Conservation (phyloP, 2,113 vertebrate species). For the Xenopus borealis region DNA sequence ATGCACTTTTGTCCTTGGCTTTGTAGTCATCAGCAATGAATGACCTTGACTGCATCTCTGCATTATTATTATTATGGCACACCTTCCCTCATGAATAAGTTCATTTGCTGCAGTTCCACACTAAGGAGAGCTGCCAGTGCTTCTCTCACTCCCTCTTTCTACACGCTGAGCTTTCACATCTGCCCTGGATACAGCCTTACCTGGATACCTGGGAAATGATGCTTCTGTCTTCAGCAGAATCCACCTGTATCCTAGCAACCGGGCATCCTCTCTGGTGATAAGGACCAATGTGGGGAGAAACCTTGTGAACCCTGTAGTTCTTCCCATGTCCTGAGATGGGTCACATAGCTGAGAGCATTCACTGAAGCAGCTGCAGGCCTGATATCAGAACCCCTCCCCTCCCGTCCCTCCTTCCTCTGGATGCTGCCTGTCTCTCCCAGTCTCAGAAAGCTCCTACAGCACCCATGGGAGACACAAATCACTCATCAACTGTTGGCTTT, state of each 20-base stretch:
- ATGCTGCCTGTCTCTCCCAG: conserved; percentile 24
- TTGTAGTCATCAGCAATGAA: not conserved
- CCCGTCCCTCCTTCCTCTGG: conserved; percentile 30
- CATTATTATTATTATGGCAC: conserved; percentile 17
- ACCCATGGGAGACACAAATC: conserved; percentile 27
- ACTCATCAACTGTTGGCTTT: not conserved
- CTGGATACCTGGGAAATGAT: conserved; percentile 22
- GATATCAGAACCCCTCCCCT: conserved; percentile 29
- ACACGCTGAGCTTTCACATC: not conserved
- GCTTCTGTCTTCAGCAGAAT: conserved; percentile 39
- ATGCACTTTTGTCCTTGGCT: conserved; percentile 1
- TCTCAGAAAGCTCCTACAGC: conserved; percentile 22
- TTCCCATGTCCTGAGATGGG: conserved; percentile 22
- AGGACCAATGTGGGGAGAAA: conserved; percentile 46
- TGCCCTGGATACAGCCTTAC: conserved; percentile 19
- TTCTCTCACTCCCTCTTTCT: not conserved
- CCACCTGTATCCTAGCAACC: conserved; percentile 61
- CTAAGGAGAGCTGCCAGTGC: no score
- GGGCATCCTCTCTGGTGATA: conserved; percentile 46
- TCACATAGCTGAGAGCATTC: conserved; percentile 32
- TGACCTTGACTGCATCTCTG: conserved; percentile 30
- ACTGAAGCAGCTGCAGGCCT: conserved; percentile 19
- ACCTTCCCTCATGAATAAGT: conserved; percentile 6
- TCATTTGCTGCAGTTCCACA: conserved; percentile 18
- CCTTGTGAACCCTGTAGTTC: conserved; percentile 35